A percentile compares a stretch with the other conserved stretches of the same genome.
Conservation (phyloP, 2,113 vertebrate genomes). For the Cyanistes caeruleus region DNA sequence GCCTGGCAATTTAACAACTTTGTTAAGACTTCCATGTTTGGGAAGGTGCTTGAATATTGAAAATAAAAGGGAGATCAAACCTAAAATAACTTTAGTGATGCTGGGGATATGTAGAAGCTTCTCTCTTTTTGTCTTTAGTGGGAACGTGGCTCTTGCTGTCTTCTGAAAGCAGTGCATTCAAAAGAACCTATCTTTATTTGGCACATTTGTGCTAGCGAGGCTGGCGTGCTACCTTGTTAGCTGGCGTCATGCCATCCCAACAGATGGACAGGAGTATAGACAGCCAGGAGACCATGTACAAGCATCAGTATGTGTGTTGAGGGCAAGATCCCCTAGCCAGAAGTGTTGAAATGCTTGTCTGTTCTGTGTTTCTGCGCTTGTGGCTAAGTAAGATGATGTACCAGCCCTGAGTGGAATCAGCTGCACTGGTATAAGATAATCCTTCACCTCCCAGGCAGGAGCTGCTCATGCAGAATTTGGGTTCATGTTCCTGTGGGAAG, state of each 20-base stretch:
- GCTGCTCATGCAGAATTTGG: neutral
- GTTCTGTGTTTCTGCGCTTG: neutral
- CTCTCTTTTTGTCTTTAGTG: neutral
- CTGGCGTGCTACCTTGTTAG: constrained; percentile 57
- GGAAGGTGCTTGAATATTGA: neutral
- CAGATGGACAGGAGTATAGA: constrained; percentile 76
- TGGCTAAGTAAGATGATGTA: neutral
- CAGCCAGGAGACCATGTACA: constrained; percentile 73
- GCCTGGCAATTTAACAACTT: constrained; percentile 27
- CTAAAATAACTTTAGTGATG: neutral
- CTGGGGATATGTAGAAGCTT: neutral
- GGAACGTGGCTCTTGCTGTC: neutral
- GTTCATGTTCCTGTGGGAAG: neutral
- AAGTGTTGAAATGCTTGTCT: constrained; percentile 53
- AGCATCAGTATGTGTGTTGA: constrained; percentile 64
- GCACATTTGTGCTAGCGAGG: constrained; percentile 60
- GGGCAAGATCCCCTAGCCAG: constrained; percentile 63
- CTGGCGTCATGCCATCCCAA: constrained; percentile 73
- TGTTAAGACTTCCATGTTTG: constrained; percentile 27
- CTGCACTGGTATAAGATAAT: neutral
- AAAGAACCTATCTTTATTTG: constrained; percentile 59
- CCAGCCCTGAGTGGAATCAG: neutral
- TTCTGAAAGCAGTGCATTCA: constrained; percentile 20
- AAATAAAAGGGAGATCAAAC: constrained; percentile 24
- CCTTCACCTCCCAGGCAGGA: neutral